Percentiles rank a stretch among this genome's conserved stretches.
These are phyloP conservation scores for Xestia c-nigrum DNA, from an alignment of 2,888 invertebrate genomes.

Conservation along the genomic window DNA sequence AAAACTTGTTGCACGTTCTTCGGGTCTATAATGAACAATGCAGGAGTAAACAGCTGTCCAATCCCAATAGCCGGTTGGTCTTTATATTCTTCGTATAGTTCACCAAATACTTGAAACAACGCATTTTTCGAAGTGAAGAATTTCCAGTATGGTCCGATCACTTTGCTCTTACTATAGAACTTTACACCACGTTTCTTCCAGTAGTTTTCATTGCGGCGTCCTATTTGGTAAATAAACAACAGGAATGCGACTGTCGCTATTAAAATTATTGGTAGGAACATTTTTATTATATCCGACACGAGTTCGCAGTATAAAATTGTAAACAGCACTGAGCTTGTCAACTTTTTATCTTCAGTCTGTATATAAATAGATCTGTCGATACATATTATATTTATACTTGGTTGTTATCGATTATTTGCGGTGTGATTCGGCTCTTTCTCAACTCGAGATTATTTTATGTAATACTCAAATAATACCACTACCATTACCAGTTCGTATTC, in stretches of 20 bases:
- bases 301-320: not conserved
- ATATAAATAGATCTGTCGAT: not conserved
- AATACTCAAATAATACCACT: not conserved
- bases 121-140: slow-evolving; percentile 44
- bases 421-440: not conserved
- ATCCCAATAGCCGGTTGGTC: slow-evolving; percentile 73
- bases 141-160: slow-evolving; percentile 65
- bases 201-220: slow-evolving; percentile 69
- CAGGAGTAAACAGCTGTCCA: slow-evolving; percentile 54
- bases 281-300: not conserved
- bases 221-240: slow-evolving; percentile 12
- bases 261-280: slow-evolving; percentile 24
- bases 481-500: not conserved
- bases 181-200: slow-evolving; percentile 72
- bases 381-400: not conserved
- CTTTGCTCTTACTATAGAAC: slow-evolving; percentile 42
- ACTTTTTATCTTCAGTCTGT: not conserved
- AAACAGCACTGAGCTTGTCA: slow-evolving; percentile 2
- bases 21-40: slow-evolving; percentile 68
- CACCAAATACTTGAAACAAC: slow-evolving; percentile 43
- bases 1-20: slow-evolving; percentile 71
- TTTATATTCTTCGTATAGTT: slow-evolving; percentile 70
- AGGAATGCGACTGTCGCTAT: not conserved
- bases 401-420: slow-evolving; percentile 1
- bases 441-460: not conserved